Evolutionary conservation across 2,113 vertebrate genomes (phyloP), one percentile per base, ranked within the genome.

Genomic region (Ochotona princeps): DNA sequence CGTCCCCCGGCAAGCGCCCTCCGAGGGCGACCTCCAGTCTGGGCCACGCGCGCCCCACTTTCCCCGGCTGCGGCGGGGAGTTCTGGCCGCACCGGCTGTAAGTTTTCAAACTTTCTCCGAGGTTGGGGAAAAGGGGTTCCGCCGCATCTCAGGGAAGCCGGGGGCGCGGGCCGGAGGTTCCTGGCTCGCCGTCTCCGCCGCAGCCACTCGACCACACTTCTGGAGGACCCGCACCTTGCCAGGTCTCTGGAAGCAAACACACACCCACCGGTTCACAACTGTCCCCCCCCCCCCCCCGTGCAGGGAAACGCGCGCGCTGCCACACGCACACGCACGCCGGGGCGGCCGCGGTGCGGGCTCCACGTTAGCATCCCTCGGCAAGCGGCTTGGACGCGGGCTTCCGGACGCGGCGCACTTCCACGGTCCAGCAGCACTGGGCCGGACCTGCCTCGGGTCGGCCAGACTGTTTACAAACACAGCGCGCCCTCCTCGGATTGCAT

Each of bases 51-150:
- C 51, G 74, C 23, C 72, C 38, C 38, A 44, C 38, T 44, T 44
- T 44, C 85, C 83, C 85, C 72, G 44, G 70, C 94, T 13, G 72
- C 54, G 28, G 67, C 65, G 54, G 54, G 67, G 51, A 67, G 87
- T 94, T 96, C 89, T 84, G 69, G 93, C 94, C 61, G 84, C 84
- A 83, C 87, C 91, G 26, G 92, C 87, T 96, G 94, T 76, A 94
- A 72, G 92, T 97, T 96, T 95, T 95, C 95, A 97, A 98, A 98
- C 97, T 98, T 97, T 89, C 91, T 97, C 95, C 95, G 51, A 72
- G 94, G 94, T 5, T 17, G 54, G 54, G 14, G 54, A 13, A 18
- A 18, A 57, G 54, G 38, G 14, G 76, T 89, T 95, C 95, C 80
- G 83, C 90, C 87, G 95, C 96, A 94, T 91, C 97, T 76, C 83